Evolutionary conservation across 1,140 invertebrate genomes (phyloP), one percentile per base, ranked within the genome.

Genomic region (Goniozus legneri): DNA sequence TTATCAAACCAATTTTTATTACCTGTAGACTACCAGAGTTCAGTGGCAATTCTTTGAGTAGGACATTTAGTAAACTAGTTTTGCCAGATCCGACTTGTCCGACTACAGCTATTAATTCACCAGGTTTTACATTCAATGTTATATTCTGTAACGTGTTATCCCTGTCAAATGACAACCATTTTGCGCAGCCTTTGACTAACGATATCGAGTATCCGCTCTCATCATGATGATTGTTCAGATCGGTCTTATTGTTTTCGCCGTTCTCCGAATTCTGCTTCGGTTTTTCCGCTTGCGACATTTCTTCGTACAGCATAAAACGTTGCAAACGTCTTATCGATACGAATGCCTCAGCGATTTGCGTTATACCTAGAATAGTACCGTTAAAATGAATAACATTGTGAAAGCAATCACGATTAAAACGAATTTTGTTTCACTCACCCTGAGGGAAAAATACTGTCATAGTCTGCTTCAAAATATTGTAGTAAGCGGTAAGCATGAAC

Each of bases 11-110:
- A 20, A 16, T 3, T 24, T 51, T 19, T 18, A 48, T 55, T 39
- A 73, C 71, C 48, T 73, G 34, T 37, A 72, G 34, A 8, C 61
- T 65, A 1, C 87, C 87, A 8, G 65, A 39, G 0, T 56, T 62
- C 3, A 82, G 53, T 13, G 81, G 81, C 6, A 93, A 64, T 65
- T 95, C 92, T 10, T 84, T 80, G 0, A 95, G 69, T 27, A 94
- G 79, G 0, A 86, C 79, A 62, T 91, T 84, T 0, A 95, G 70
- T 0, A 95, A 71, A 4, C 90, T 83, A 0, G 79, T 82, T 58
- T 92, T 92, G 12, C 90, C 89, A 0, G 84, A 78, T 4, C 89
- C 88, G 21, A 92, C 89, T 27, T 84, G 82, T 2, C 90, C 90
- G 31, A 92, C 84, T 2, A 92, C 72, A 0, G 84, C 85, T 0